Percentiles rank a stretch among this genome's conserved stretches.
phyloP scores from a whole-genome alignment of 1,140 invertebrate genomes.

The Calephelis virginiensis region DNA sequence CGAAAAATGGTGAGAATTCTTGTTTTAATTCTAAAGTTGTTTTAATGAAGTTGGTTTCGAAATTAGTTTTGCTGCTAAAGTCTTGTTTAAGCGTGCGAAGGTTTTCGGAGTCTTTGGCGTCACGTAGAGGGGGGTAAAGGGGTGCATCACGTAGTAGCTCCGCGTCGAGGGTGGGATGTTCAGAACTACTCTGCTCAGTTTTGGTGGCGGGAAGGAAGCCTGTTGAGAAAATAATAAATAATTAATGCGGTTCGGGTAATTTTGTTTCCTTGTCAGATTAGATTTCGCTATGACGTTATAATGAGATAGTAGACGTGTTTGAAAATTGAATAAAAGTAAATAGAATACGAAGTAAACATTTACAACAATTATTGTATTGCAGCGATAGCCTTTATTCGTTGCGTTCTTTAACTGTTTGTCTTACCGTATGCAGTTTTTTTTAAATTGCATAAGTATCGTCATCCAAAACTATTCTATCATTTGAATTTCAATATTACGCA shows the following conservation, averaged over 20 bases:
- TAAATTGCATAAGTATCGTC: too few relatives aligned
- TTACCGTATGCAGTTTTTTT: too few relatives aligned
- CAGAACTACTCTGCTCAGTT: conserved; percentile 50
- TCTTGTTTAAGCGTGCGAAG: conserved; percentile 20
- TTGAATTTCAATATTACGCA: too few relatives aligned
- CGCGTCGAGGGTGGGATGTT: conserved; percentile 44
- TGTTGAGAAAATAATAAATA: conserved; percentile 34
- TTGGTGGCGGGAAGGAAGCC: conserved; percentile 41
- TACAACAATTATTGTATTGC: too few relatives aligned
- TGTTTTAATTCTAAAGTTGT: conserved; percentile 26
- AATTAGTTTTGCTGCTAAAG: conserved; percentile 19
- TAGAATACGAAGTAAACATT: too few relatives aligned
- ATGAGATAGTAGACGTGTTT: conserved; percentile 3
- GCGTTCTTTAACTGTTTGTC: too few relatives aligned
- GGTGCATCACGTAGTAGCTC: conserved; percentile 60
- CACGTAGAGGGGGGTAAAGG: conserved; percentile 59
- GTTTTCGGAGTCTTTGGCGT: conserved; percentile 29
- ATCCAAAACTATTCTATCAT: too few relatives aligned
- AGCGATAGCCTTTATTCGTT: too few relatives aligned
- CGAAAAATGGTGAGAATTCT: conserved; percentile 32
- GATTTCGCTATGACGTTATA: conserved; percentile 13
- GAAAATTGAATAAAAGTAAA: neutral
- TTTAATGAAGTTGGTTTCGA: conserved; percentile 22
- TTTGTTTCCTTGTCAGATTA: conserved; percentile 16
- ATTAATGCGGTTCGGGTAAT: conserved; percentile 14